These are phyloP conservation scores for Pasiphila rectangulata DNA, from an alignment of 2,888 invertebrate genomes.

Conservation along the genomic window DNA sequence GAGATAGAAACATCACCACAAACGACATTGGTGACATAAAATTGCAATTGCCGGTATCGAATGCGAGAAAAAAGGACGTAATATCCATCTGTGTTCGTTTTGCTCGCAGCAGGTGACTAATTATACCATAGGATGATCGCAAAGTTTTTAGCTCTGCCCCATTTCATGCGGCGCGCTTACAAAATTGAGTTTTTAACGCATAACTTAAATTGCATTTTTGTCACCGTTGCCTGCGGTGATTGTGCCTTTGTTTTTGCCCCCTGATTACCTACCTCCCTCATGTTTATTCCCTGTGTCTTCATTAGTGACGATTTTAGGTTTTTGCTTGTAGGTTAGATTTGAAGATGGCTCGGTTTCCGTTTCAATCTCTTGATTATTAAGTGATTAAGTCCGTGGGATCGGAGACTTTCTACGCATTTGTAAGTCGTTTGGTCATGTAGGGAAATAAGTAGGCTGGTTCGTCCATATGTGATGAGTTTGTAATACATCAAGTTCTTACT, in stretches of 20 bases:
- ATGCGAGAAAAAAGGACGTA: constrained; percentile 47
- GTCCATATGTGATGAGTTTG: constrained; percentile 11
- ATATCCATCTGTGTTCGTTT: constrained; percentile 42
- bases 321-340: constrained; percentile 20
- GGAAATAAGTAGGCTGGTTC: constrained; percentile 11
- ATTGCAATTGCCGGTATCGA: constrained; percentile 51
- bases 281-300: constrained; percentile 70
- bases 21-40: constrained; percentile 54
- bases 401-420: constrained; percentile 14
- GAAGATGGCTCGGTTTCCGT: constrained; percentile 44
- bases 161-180: constrained; percentile 53
- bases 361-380: constrained; percentile 39
- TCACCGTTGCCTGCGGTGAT: constrained; percentile 61
- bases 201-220: constrained; percentile 79
- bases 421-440: constrained; percentile 19
- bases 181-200: constrained; percentile 70
- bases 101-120: constrained; percentile 68
- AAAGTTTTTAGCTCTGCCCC: constrained; percentile 56
- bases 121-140: constrained; percentile 67
- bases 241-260: constrained; percentile 52
- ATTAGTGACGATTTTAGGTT: constrained; percentile 51
- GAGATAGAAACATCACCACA: constrained; percentile 62
- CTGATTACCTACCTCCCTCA: constrained; percentile 56
- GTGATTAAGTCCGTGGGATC: constrained; percentile 25
- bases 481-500: constrained; percentile 18